Evolutionary conservation across 2,888 invertebrate genomes (phyloP).

Genomic region (Noctuana brunneofusca): DNA sequence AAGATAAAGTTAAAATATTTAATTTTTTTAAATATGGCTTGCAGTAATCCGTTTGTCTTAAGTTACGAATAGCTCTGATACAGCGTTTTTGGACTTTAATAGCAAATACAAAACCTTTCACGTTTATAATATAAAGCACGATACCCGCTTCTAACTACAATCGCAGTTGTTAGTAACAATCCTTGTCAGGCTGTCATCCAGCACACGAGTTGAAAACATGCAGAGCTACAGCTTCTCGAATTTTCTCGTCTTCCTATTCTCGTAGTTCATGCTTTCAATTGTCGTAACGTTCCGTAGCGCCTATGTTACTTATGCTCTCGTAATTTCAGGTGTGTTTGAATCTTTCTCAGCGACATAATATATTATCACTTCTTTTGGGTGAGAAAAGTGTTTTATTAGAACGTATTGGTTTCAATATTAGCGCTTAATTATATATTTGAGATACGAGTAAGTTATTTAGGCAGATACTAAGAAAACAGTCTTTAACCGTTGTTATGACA

Average conservation of each 20-base stretch:
- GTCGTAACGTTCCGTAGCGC: conserved; percentile 36
- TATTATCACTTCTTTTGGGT: conserved; percentile 15
- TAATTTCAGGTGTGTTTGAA: conserved; percentile 37
- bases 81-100: neutral
- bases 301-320: conserved; percentile 34
- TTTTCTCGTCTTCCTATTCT: conserved; percentile 18
- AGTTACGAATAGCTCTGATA: neutral
- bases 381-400: conserved; percentile 1
- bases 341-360: conserved; percentile 35
- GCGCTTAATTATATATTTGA: too few relatives aligned
- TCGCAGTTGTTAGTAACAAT: too few relatives aligned
- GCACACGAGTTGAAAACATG: conserved; percentile 5
- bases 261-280: conserved; percentile 37
- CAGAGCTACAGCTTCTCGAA: conserved; percentile 3
- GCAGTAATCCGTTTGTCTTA: neutral
- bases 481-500: too few relatives aligned
- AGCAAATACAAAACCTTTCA: too few relatives aligned
- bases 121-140: too few relatives aligned
- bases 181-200: too few relatives aligned
- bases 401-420: conserved; percentile 17
- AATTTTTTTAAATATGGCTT: neutral
- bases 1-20: neutral
- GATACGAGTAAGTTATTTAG: too few relatives aligned
- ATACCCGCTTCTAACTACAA: too few relatives aligned
- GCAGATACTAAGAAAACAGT: too few relatives aligned